Evolutionary conservation across 2,113 vertebrate genomes (phyloP).

Genomic region (Miniopterus natalensis): DNA sequence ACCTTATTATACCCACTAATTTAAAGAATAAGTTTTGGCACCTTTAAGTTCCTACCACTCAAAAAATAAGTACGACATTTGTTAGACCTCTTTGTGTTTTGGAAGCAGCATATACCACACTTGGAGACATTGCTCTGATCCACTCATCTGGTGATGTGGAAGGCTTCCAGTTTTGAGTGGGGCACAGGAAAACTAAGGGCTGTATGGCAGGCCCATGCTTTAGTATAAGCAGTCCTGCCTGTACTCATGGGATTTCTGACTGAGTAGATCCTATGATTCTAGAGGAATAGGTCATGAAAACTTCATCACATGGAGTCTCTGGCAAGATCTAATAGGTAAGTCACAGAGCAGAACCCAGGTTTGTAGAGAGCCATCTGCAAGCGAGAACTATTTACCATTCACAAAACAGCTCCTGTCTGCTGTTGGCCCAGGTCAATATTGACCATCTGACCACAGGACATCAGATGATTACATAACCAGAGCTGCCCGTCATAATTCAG

Average conservation of each 20-base stretch:
- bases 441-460: neutral
- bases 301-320: neutral
- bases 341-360: neutral
- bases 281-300: neutral
- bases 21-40: neutral
- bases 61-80: neutral
- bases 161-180: neutral
- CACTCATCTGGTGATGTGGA: neutral
- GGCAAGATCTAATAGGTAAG: neutral
- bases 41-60: neutral
- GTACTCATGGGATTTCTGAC: neutral
- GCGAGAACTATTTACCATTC: neutral
- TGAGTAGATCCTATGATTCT: neutral
- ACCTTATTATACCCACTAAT: neutral
- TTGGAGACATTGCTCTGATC: neutral
- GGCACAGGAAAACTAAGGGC: neutral
- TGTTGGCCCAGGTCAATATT: neutral
- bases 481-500: neutral
- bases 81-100: neutral
- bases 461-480: neutral
- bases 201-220: neutral
- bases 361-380: neutral
- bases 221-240: neutral
- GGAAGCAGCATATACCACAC: neutral
- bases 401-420: neutral